Base-by-base conservation (phyloP, 2,113 vertebrate genomes). In the Dicentrarchus labrax region DNA sequence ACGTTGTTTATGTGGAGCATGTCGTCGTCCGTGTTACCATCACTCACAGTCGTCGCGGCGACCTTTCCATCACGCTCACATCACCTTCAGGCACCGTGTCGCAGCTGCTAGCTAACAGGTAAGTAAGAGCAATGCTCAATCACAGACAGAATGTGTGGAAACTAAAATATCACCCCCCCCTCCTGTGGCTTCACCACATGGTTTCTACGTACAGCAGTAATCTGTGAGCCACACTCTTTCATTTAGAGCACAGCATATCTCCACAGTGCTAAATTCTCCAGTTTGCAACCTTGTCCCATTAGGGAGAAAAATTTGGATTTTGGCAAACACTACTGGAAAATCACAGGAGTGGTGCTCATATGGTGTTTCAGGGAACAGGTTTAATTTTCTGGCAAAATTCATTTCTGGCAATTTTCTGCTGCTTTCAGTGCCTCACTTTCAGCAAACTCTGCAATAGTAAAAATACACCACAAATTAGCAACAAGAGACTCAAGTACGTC, bases 51-150 rank as follows among this genome's bases (percentile, higher is more conserved):
- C 95, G 94, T 59, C 97, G 98, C 53, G 98, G 98, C 85, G 97
- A 99, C 94, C 95, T 99, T 92, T 96, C 97, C 89, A 96, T 99
- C 88, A 96, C 96, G 48, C 94, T 99, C 93, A 97, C 96, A 5
- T 99, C 98, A 38, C 98, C 98, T 54, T 96, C 96, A 0, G 98
- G 98, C 94, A 99, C 98, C 38, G 95, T 94, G 89, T 99, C 98
- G n/a, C 96, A 97, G 88, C 96, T 99, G 53, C 94, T 99, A 17
- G 93, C 96, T 66, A 97, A 97, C 95, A 97, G 98, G 98, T 99
- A 96, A 86, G 72, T 45, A 12, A 51, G 47, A 47, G 47, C 24
- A 1, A n/a, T 19, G 59, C 38, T 62, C 38, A 13, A 36, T 53
- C 71, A 30, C 3, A 0, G 13, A 10, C 61, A 6, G 22, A 38